These are phyloP conservation scores for Euura saliciscinereae DNA, from an alignment of 1,140 invertebrate species.

Conservation along the genomic window DNA sequence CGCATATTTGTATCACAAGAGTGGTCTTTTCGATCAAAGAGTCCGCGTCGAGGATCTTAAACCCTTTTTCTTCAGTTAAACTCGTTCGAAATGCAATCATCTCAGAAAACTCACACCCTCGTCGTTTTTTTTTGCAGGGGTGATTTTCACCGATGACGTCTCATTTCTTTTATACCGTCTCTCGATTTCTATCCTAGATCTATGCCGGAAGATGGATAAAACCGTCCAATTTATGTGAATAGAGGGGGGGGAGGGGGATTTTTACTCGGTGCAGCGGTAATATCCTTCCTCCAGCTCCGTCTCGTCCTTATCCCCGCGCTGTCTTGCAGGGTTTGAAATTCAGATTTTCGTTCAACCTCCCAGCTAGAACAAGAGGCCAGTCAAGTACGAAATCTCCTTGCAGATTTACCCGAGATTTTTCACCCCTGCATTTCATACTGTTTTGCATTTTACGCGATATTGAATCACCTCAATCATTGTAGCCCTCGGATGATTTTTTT, in stretches of 20 bases:
- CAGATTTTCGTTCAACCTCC: not conserved
- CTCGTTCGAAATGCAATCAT: not conserved
- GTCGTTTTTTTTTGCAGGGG: not conserved
- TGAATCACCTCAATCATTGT: not conserved
- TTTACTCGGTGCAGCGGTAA: not conserved
- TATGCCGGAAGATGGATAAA: slow-evolving; percentile 5
- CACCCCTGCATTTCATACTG: not conserved
- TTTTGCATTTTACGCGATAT: not conserved
- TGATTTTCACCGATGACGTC: not conserved
- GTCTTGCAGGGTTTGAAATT: not conserved
- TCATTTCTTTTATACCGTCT: not conserved
- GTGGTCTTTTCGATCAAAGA: too few species aligned
- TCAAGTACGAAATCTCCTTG: not conserved
- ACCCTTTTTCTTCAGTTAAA: not conserved
- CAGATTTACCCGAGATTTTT: not conserved
- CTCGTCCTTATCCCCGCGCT: too few species aligned
- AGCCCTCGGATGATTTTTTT: too few species aligned
- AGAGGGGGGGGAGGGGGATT: not conserved
- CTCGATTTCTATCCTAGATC: slow-evolving; percentile 14
- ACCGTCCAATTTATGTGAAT: slow-evolving; percentile 14
- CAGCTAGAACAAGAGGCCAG: not conserved
- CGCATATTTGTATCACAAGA: too few species aligned
- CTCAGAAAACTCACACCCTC: not conserved
- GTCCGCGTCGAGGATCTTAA: too few species aligned
- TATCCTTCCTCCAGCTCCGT: not conserved